Evolutionary conservation across 1,140 invertebrate species (phyloP).

Genomic region (Muscidifurax raptorellus): DNA sequence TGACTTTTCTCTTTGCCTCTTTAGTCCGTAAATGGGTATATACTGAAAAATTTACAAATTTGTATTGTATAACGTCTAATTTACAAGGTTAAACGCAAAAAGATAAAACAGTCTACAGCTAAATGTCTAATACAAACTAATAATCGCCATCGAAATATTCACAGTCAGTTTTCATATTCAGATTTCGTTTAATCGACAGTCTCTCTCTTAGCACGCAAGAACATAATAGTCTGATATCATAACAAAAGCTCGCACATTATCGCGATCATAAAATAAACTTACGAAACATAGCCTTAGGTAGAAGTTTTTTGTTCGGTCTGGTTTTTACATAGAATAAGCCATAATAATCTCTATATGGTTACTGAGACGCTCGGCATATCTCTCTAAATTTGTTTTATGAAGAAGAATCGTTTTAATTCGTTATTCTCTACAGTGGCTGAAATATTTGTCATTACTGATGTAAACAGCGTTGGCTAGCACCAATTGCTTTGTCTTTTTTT

Average conservation of each 20-base stretch:
- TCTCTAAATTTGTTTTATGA: slow-evolving; percentile 11
- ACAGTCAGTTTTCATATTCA: slow-evolving; percentile 41
- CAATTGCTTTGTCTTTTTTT: background rate
- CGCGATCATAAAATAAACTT: slow-evolving; percentile 19
- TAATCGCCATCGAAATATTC: slow-evolving; percentile 39
- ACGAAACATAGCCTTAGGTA: slow-evolving; percentile 29
- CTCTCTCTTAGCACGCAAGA: slow-evolving; percentile 21
- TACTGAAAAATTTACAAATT: slow-evolving; percentile 42
- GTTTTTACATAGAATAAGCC: background rate
- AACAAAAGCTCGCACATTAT: background rate
- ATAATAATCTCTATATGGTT: slow-evolving; percentile 34
- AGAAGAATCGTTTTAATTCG: too few relatives aligned
- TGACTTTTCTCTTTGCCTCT: background rate
- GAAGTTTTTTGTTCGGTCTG: slow-evolving; percentile 19
- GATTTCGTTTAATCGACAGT: slow-evolving; percentile 37
- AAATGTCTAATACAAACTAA: slow-evolving; percentile 39
- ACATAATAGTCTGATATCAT: slow-evolving; percentile 10
- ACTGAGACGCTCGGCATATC: slow-evolving; percentile 24
- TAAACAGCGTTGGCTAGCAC: too few relatives aligned
- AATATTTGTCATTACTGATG: too few relatives aligned
- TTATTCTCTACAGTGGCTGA: too few relatives aligned
- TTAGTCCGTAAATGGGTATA: slow-evolving; percentile 11
- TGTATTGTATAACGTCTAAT: background rate
- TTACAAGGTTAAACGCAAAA: slow-evolving; percentile 24
- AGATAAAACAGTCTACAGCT: slow-evolving; percentile 28